Conservation (phyloP, 2,797 vertebrate genomes). For the Syndactyla subalaris region DNA sequence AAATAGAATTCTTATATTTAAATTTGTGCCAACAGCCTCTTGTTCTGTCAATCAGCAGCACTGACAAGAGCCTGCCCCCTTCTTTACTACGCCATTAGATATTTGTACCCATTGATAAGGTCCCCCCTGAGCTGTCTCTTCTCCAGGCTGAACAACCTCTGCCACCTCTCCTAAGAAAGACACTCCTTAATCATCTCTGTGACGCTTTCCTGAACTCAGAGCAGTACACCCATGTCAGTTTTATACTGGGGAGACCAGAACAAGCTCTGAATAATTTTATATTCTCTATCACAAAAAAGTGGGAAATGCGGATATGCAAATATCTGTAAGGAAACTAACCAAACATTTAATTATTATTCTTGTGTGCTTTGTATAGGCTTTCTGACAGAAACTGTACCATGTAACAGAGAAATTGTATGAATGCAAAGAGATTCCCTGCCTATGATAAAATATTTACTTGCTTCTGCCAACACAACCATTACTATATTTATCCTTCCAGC, state of each 20-base stretch:
- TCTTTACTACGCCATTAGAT: neutral
- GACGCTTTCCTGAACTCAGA: neutral
- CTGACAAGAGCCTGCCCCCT: neutral
- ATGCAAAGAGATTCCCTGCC: neutral
- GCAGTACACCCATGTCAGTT: neutral
- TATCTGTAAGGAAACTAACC: neutral
- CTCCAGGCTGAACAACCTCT: neutral
- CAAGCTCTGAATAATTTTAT: neutral
- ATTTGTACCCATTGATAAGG: neutral
- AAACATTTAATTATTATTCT: neutral
- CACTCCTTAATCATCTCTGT: neutral
- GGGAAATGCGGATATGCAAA: neutral
- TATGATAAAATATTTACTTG: slow-evolving; percentile 42
- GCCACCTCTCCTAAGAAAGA: neutral
- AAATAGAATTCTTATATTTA: neutral
- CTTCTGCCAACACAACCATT: slow-evolving; percentile 15
- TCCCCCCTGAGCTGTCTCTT: neutral
- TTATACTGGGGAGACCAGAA: neutral
- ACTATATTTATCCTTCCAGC: slow-evolving; percentile 42
- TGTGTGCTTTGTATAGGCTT: neutral
- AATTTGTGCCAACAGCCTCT: neutral
- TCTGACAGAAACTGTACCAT: fast-evolving
- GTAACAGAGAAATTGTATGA: neutral
- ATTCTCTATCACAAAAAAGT: neutral
- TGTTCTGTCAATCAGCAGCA: neutral